These are phyloP conservation scores for Vidua chalybeata DNA, from an alignment of 2,113 vertebrate species.

Conservation along the genomic window DNA sequence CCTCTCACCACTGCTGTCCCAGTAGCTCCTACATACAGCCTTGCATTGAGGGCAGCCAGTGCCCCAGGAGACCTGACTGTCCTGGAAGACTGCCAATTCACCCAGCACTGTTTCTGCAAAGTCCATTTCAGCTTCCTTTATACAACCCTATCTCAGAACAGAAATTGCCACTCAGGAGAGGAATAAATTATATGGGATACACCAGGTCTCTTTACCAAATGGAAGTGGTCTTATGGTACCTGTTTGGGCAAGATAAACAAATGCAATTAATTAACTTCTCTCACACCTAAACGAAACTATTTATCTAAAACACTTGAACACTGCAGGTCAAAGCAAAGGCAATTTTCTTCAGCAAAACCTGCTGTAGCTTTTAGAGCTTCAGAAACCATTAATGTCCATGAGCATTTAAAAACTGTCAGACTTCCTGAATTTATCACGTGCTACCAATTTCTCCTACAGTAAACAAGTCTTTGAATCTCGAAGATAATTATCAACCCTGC, in stretches of 20 bases:
- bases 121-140: not conserved
- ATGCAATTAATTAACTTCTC: not conserved
- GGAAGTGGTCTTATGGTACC: not conserved
- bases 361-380: not conserved
- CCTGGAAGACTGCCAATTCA: not conserved
- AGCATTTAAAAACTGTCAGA: not conserved
- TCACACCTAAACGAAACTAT: not conserved
- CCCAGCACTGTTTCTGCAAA: not conserved
- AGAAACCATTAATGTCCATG: fast-evolving
- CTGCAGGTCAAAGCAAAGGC: not conserved
- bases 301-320: not conserved
- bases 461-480: not conserved
- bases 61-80: not conserved
- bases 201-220: not conserved
- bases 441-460: not conserved
- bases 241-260: not conserved
- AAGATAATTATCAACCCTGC: not conserved
- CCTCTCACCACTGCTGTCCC: not conserved
- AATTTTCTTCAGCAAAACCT: not conserved
- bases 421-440: not conserved
- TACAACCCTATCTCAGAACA: not conserved
- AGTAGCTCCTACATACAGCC: not conserved
- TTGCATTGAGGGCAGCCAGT: fast-evolving
- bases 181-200: not conserved
- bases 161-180: not conserved